Percentiles rank a stretch among this genome's conserved stretches.
Conservation (phyloP, 2,797 vertebrate species). For the Pitangus sulphuratus region DNA sequence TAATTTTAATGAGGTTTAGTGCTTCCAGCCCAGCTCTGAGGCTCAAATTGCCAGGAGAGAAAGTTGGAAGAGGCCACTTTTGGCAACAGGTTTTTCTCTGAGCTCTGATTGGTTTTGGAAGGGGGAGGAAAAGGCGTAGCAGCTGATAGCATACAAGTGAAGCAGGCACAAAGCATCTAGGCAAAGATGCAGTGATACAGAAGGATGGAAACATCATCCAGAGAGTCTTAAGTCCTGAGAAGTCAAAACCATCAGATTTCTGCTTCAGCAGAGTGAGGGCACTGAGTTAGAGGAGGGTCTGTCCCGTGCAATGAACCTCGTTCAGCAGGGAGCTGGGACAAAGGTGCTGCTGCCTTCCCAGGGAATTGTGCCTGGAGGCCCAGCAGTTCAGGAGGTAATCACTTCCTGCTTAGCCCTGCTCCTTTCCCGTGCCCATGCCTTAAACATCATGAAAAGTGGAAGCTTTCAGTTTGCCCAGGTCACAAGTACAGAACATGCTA, state of each 20-base stretch:
- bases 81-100: not conserved
- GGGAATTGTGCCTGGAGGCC: too few relatives aligned
- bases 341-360: not conserved
- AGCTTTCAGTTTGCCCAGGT: not conserved
- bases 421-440: not conserved
- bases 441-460: not conserved
- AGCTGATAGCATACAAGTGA: not conserved
- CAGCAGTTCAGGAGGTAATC: not conserved
- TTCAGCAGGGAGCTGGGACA: not conserved
- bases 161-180: not conserved
- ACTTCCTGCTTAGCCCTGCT: not conserved
- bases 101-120: not conserved
- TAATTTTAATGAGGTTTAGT: not conserved
- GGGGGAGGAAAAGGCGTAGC: not conserved
- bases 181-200: not conserved
- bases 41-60: not conserved
- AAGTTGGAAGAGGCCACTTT: not conserved
- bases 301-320: not conserved
- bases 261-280: not conserved
- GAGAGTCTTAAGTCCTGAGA: not conserved
- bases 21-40: not conserved
- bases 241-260: not conserved
- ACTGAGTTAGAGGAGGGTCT: not conserved
- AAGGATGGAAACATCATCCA: not conserved
- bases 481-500: fast-evolving